Evolutionary conservation across 2,113 vertebrate species (phyloP).

Genomic region (Cervus canadensis): DNA sequence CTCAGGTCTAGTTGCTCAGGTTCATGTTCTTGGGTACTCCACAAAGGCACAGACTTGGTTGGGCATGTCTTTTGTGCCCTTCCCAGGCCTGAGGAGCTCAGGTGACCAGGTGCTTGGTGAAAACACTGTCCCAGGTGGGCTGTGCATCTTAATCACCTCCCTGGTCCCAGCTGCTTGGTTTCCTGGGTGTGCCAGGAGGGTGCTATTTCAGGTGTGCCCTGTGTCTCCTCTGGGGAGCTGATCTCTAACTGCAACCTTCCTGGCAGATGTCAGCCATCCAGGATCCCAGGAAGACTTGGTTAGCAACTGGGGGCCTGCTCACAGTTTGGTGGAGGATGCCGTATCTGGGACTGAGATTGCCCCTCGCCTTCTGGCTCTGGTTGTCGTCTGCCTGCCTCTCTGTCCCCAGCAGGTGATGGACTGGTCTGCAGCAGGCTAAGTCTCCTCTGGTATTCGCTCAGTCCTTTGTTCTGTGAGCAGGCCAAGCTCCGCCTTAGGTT

Average conservation of each 20-base stretch:
- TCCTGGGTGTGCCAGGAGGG: not conserved
- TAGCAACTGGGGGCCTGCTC: not conserved
- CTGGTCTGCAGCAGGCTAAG: not conserved
- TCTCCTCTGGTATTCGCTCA: not conserved
- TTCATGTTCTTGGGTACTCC: not conserved
- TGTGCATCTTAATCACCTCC: not conserved
- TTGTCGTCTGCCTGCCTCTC: fast-evolving
- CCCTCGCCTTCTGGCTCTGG: not conserved
- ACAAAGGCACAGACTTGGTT: not conserved
- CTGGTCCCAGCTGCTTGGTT: fast-evolving
- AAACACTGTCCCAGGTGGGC: not conserved
- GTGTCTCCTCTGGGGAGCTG: not conserved
- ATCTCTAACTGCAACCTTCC: not conserved
- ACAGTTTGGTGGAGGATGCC: not conserved
- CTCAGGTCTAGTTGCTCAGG: not conserved
- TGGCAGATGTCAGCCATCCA: not conserved
- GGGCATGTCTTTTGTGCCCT: not conserved
- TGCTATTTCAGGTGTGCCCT: fast-evolving
- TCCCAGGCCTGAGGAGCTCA: not conserved
- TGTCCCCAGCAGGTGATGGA: not conserved
- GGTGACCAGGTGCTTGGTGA: fast-evolving
- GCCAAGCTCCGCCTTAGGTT: not conserved
- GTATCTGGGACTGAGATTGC: not conserved
- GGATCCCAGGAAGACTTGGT: not conserved
- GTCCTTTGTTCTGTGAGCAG: not conserved